Percentiles rank a stretch among this genome's conserved stretches.
Conservation (phyloP, 2,888 invertebrate species). For the Noctua pronuba region DNA sequence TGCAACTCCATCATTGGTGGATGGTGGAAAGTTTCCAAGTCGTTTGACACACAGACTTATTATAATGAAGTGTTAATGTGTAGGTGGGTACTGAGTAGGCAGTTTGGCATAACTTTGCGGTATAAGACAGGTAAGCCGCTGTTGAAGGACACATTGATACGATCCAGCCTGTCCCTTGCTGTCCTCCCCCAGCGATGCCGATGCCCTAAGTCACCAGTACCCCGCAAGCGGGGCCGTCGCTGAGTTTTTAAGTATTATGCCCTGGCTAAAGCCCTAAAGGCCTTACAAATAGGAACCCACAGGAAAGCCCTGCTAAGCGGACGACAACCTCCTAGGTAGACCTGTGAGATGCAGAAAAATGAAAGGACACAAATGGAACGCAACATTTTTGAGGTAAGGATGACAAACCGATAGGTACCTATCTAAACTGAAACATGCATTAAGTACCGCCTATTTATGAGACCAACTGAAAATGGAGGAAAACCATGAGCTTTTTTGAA, state of each 20-base stretch:
- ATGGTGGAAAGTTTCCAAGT: constrained; percentile 27
- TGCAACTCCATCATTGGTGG: constrained; percentile 5
- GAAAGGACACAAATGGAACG: background rate
- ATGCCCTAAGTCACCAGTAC: background rate
- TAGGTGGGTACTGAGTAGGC: background rate
- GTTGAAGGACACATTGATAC: background rate
- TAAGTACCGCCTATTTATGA: no score
- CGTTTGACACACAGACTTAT: constrained; percentile 12
- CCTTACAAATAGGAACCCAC: background rate
- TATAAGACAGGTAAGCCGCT: background rate
- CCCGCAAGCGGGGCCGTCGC: background rate
- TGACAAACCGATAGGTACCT: background rate
- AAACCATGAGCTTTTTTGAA: background rate
- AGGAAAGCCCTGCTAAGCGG: background rate
- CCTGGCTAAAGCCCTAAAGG: background rate
- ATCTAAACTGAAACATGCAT: no score
- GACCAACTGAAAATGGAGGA: background rate
- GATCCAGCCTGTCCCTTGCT: background rate
- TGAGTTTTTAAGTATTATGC: background rate
- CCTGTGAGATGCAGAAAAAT: background rate
- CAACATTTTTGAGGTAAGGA: background rate
- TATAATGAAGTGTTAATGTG: background rate
- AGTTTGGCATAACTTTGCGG: background rate
- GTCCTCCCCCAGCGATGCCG: no score
- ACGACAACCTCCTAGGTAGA: background rate